Base-by-base conservation (phyloP, 2,888 invertebrate species). In the Lamellibrachia columna region DNA sequence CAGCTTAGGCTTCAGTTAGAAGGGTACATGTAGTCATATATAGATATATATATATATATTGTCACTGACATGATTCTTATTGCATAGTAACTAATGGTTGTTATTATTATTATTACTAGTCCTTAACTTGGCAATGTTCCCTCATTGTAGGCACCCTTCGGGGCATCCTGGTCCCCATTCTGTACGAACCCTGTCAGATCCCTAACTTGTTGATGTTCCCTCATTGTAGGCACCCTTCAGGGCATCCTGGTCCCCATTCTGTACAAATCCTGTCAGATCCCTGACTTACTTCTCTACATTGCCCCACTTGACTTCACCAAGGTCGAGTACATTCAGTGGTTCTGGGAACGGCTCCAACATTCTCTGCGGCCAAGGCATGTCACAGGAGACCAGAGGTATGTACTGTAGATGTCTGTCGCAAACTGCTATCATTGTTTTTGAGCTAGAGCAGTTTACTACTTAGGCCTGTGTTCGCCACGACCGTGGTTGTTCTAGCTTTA, bases 281-380 rank as follows among this genome's bases (percentile, higher is more conserved):
- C 75, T 1, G 75, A 75, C 75, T 22, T 75, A 22, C 75, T 75
- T 15, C 75, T 11, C 22, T 75, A 75, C 22, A 75, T 75, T 15
- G 75, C 75, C 6, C 75, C 75, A 6, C 6, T 75, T 15, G 75
- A 75, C 75, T 75, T 75, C 75, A 75, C 75, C 75, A 75, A 75
- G 75, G 75, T 75, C 75, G 75, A 75, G 22, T 75, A 75, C 75
- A 75, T 75, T 75, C 75, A 75, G 75, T 75, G 75, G 75, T 75
- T 75, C 75, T 75, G 75, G 75, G 15, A 75, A 22, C 22, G 75
- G 15, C 75, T 75, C 22, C 75, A 75, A 6, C 75, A 75, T 15
- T 75, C 75, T 22, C 75, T 75, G 3, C 15, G 22, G 75, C 75
- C 75, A 15, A 22, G 15, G 1, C 75, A 75, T n/a, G 22, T 75